Conservation (phyloP, 2,797 vertebrate genomes). For the Pygocentrus nattereri region DNA sequence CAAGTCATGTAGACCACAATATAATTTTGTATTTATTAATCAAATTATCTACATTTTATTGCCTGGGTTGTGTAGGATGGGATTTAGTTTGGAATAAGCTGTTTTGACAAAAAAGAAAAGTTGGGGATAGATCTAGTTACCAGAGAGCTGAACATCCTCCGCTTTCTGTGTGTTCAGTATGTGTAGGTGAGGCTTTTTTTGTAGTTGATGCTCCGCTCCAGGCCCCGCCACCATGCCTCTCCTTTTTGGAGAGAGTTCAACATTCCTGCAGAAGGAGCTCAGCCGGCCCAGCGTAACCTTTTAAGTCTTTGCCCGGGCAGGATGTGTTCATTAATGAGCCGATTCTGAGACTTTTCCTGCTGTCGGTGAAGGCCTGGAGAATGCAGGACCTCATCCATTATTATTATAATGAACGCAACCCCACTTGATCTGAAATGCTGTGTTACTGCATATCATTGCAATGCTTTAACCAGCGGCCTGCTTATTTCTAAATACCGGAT, state of each 20-base stretch:
- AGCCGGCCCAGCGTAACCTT: conserved; percentile 45
- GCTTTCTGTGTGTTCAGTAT: conserved; percentile 28
- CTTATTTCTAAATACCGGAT: not conserved
- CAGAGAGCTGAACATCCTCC: conserved; percentile 19
- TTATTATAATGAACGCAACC: conserved; percentile 9
- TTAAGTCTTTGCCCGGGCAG: conserved; percentile 48
- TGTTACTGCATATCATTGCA: conserved; percentile 1
- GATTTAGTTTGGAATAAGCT: not conserved
- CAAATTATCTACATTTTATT: no score
- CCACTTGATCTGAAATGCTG: not conserved
- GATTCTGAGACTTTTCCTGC: conserved; percentile 28
- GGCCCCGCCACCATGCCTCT: conserved; percentile 14
- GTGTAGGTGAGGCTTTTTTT: conserved; percentile 42
- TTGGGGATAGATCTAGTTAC: not conserved
- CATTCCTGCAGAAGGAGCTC: conserved; percentile 52
- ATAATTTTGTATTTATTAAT: no score
- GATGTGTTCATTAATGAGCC: conserved; percentile 48
- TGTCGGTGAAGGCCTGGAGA: conserved; percentile 15
- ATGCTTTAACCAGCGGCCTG: not conserved
- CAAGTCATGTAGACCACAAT: no score
- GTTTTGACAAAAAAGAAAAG: not conserved
- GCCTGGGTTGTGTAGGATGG: no score
- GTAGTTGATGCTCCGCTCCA: conserved; percentile 42
- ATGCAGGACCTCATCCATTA: not conserved
- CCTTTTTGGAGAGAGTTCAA: conserved; percentile 55